Evolutionary conservation across 64 coral and sea anemone species (phyloP), one percentile per base, ranked within the genome.

Genomic region (Dendrophyllia cribrosa): DNA sequence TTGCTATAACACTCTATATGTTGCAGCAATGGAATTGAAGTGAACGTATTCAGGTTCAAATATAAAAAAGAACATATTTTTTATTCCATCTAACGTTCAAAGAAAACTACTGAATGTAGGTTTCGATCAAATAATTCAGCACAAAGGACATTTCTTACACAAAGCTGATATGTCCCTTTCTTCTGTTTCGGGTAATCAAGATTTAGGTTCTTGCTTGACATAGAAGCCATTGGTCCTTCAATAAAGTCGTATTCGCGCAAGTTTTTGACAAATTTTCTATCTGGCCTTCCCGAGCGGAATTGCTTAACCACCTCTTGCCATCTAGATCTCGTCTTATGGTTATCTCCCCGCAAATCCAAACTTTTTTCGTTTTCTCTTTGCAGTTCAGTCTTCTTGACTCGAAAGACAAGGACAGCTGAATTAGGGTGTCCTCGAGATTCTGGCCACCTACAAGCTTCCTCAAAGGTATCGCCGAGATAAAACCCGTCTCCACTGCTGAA

Each of bases 351-450:
- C 3, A 95, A 59, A 10, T 74, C 59, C 11, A 78, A 64, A 47
- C 34, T 7, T 66, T 79, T 25, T 8, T 24, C 62, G 51, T 75
- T 66, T 3, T 10, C n/a, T 6, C n/a, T 52, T 72, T 74, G 19
- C 45, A 83, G 16, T 47, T 66, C 44, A 9, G 20, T 48, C 60
- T 47, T 76, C 0, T 59, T 53, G 23, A 97, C 51, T 75, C 23
- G 71, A 87, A 87, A 97, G 9, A 97, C 73, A 23, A 93, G 46
- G 17, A 97, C 95, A 34, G 91, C 95, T 14, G 95, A 44, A 17
- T 43, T 74, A 1, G 12, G 70, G 4, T 61, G 58, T 0, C 76
- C 85, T 51, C 70, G 77, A 19, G 56, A 61, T 16, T 19, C 4
- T 9, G 64, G 19, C 74, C 82, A 79, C 4, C 34, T 46, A 15